Base-by-base conservation (phyloP, 2,113 vertebrate species). In the Aspidoscelis tigris region DNA sequence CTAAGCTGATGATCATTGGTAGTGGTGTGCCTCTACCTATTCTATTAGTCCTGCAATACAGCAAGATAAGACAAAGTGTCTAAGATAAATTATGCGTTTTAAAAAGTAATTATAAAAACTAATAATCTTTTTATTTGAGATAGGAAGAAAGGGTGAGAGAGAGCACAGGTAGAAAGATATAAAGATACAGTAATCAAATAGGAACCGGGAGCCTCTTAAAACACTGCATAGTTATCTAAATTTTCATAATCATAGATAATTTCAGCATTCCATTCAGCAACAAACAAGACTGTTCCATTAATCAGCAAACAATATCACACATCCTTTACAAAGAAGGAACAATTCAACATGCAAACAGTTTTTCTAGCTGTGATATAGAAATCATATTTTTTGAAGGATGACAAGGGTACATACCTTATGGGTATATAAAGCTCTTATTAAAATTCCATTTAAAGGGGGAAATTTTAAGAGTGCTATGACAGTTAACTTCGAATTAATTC, bases 1-100 rank as follows among this genome's bases (percentile, higher is more conserved):
- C 24, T 24, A 8, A 26, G 65, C 22, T 66, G 22, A 24, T 66
- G 65, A 72, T 20, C 16, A 21, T 20, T 72, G 5, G n/a, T 5
- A 24, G 18, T 44, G 41, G 6, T 44, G 43, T 73, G 71, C 43
- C 41, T 53, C 58, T 61, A 18, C 73, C 53, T 53, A 75, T 20
- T 50, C 26, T 44, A 47, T 5, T 47, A 24, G 22, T 75, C 73
- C 44, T 75, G 50, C 33, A 14, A 16, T 9, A 18, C 3, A 66
- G 14, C 16, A 92, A 86, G 22, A 80, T 7, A 81, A 70, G 22
- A 50, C 88, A 71, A 4, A 61, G 14, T 71, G 69, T 90, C 93
- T 91, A 92, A 92, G 94, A 95, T 41, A 93, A 84, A 92, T 33
- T 87, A 90, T 86, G 93, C 77, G 88, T 91, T 84, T 86, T 91